Evolutionary conservation across 2,113 vertebrate species (phyloP).

Genomic region (Cepphus grylle): DNA sequence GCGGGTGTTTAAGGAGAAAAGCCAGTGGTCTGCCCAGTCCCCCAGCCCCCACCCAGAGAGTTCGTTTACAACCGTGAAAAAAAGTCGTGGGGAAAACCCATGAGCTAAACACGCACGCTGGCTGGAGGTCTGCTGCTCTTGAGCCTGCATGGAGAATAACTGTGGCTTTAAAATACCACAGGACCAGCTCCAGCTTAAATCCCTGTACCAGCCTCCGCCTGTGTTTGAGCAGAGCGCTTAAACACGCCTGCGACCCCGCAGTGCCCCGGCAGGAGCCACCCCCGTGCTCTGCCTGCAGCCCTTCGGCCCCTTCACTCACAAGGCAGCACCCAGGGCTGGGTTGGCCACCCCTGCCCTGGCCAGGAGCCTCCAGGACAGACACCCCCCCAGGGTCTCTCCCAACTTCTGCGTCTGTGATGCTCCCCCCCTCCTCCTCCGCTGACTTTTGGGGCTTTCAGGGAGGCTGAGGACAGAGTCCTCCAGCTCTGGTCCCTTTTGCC

Average conservation of each 20-base stretch:
- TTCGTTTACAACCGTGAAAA: fast-evolving
- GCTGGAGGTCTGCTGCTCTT: not conserved
- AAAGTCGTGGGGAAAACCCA: not conserved
- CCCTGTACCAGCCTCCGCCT: not conserved
- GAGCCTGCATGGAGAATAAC: too few relatives aligned
- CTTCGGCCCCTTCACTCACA: not conserved
- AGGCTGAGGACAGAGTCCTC: not conserved
- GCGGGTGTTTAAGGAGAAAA: not conserved
- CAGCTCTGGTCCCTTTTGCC: not conserved
- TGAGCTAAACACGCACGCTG: not conserved
- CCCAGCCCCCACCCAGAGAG: too few relatives aligned
- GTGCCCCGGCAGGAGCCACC: fast-evolving
- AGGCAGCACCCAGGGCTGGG: too few relatives aligned
- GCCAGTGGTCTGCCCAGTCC: not conserved
- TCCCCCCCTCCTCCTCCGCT: not conserved
- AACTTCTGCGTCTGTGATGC: fast-evolving
- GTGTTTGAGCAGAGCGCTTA: not conserved
- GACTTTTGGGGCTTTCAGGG: fast-evolving
- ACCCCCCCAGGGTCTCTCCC: fast-evolving
- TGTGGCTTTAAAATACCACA: not conserved
- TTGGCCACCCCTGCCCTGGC: not conserved
- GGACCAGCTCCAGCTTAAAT: not conserved
- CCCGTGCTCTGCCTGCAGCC: not conserved
- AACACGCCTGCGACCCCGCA: fast-evolving
- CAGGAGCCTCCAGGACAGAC: not conserved